Evolutionary conservation across 2,113 vertebrate genomes (phyloP).

Genomic region (Caracal caracal): DNA sequence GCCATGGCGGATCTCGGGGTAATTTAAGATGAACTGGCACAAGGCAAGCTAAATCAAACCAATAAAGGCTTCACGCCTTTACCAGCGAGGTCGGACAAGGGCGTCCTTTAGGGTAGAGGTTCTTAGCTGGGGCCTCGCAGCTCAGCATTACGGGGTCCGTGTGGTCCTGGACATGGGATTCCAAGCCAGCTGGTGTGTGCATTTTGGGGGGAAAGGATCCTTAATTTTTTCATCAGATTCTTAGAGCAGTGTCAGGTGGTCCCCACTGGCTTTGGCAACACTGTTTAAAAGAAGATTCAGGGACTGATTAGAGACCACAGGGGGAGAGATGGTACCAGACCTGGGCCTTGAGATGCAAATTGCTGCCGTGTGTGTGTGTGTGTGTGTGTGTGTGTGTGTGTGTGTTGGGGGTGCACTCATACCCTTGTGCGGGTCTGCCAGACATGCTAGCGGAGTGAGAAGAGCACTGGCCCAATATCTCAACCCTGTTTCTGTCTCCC

Average conservation of each 20-base stretch:
- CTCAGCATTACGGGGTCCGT: fast-evolving
- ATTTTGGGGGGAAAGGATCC: fast-evolving
- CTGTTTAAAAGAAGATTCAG: neutral
- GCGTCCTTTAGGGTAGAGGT: fast-evolving
- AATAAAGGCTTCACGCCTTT: fast-evolving
- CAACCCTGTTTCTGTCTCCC: too few relatives aligned
- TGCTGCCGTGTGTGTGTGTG: fast-evolving
- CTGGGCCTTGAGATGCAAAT: neutral
- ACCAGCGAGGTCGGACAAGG: fast-evolving
- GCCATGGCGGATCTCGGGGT: neutral
- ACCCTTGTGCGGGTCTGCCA: fast-evolving
- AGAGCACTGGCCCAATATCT: fast-evolving
- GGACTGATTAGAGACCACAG: neutral
- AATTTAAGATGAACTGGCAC: neutral
- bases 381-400: neutral
- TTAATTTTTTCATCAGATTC: neutral
- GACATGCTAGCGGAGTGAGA: fast-evolving
- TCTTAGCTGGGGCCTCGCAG: neutral
- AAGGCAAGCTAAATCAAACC: neutral
- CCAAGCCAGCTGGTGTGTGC: fast-evolving
- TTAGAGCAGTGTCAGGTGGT: neutral
- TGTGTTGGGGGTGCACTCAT: neutral
- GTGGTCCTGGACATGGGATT: too few relatives aligned
- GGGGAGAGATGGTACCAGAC: neutral
- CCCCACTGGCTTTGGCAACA: fast-evolving